A percentile compares a stretch with the other conserved stretches of the same genome.
Evolutionary conservation across 2,888 invertebrate species (phyloP).

Genomic region (Halictus ligatus): DNA sequence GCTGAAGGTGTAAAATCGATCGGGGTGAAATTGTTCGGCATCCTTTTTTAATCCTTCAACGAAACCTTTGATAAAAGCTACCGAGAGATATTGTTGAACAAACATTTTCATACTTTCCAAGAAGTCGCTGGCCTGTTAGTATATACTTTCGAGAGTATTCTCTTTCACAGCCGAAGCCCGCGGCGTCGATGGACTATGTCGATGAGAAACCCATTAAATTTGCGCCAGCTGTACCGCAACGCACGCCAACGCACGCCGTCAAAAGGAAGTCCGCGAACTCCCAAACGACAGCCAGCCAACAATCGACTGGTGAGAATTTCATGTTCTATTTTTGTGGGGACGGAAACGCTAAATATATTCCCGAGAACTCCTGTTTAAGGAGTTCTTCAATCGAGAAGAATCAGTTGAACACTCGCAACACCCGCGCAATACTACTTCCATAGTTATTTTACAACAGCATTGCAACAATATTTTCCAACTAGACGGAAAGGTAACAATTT

Average conservation of each 20-base stretch:
- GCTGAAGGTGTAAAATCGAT: background rate
- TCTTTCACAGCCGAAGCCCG: constrained; percentile 42
- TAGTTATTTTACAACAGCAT: background rate
- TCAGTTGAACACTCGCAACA: background rate
- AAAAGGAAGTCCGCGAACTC: constrained; percentile 34
- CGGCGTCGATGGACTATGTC: constrained; percentile 70
- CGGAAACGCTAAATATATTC: background rate
- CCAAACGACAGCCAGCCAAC: constrained; percentile 8
- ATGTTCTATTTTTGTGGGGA: background rate
- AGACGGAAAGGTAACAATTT: background rate
- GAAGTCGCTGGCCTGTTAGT: background rate
- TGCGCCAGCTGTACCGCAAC: constrained; percentile 58
- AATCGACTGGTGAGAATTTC: constrained; percentile 23
- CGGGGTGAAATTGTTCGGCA: background rate
- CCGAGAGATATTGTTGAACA: background rate
- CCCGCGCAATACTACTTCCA: background rate
- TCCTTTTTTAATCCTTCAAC: background rate
- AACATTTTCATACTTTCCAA: background rate
- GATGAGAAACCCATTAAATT: constrained; percentile 67
- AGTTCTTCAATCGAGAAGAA: background rate
- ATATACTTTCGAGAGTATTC: background rate
- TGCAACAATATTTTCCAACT: background rate
- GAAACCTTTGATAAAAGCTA: background rate
- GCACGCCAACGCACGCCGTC: constrained; percentile 53
- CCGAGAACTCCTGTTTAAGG: background rate